A percentile compares a stretch with the other conserved stretches of the same genome.
phyloP scores from a whole-genome alignment of 2,113 vertebrate genomes.

The Corythornis vintsioides region DNA sequence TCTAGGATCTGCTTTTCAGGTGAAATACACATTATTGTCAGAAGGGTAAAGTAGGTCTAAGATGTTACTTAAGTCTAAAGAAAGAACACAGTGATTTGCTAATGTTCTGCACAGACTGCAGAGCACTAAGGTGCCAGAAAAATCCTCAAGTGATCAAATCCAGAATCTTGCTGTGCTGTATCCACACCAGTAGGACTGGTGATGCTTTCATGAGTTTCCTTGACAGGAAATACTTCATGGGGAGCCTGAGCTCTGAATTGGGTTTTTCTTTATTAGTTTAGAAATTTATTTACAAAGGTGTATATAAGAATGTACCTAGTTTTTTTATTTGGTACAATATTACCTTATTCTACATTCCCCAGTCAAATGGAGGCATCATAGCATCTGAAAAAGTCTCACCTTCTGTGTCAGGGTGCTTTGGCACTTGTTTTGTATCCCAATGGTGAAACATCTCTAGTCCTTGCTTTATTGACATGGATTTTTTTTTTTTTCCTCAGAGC shows the following conservation, averaged over 20 bases:
- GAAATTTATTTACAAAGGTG: not conserved
- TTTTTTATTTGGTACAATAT: not conserved
- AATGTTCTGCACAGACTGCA: not conserved
- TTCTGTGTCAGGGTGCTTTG: not conserved
- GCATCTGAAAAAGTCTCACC: not conserved
- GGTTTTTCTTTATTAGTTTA: not conserved
- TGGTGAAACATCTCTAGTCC: not conserved
- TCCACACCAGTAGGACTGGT: not conserved
- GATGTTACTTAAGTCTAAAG: not conserved
- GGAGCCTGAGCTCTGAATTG: not conserved
- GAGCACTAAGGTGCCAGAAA: not conserved
- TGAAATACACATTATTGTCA: not conserved
- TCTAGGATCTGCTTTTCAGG: not conserved
- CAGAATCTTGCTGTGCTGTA: not conserved
- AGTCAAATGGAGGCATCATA: not conserved
- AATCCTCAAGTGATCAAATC: not conserved
- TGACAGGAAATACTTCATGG: not conserved
- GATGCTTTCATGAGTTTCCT: not conserved
- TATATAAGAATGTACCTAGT: not conserved
- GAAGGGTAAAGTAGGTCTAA: not conserved
- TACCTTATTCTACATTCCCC: not conserved
- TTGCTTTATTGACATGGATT: not conserved
- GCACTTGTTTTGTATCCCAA: not conserved
- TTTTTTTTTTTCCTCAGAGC: not conserved
- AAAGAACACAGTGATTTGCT: not conserved